Conservation (phyloP, 2,888 invertebrate genomes). For the Rhaphigaster nebulosa region DNA sequence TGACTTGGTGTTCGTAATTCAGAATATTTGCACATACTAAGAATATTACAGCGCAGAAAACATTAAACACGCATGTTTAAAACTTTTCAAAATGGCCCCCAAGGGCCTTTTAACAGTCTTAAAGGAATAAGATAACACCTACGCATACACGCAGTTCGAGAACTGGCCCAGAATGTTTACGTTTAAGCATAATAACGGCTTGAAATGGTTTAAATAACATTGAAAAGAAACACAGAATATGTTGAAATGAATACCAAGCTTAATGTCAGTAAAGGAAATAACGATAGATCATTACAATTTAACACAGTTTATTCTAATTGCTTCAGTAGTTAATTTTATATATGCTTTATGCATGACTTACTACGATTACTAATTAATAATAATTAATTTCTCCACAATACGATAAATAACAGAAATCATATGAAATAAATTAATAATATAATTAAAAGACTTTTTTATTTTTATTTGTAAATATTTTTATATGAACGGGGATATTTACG, state of each 20-base stretch:
- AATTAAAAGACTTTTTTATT: too few species aligned
- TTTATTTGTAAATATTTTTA: too few species aligned
- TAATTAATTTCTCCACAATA: too few species aligned
- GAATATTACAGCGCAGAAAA: not conserved
- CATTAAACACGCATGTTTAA: not conserved
- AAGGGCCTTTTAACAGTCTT: not conserved
- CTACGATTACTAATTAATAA: too few species aligned
- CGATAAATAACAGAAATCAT: too few species aligned
- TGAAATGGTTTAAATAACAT: not conserved
- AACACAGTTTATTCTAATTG: too few species aligned
- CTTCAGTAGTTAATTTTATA: too few species aligned
- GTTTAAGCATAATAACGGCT: not conserved
- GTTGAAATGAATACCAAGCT: not conserved
- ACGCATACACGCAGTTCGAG: not conserved
- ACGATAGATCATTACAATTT: too few species aligned
- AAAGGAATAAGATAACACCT: not conserved
- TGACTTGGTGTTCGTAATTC: not conserved
- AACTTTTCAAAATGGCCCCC: not conserved
- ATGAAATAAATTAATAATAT: too few species aligned
- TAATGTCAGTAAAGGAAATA: too few species aligned
- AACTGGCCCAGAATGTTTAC: not conserved
- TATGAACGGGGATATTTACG: too few species aligned
- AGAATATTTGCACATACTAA: not conserved
- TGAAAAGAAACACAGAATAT: not conserved
- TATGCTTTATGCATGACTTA: too few species aligned